phyloP scores from a whole-genome alignment of 2,113 vertebrate genomes.

The Clarias magur region DNA sequence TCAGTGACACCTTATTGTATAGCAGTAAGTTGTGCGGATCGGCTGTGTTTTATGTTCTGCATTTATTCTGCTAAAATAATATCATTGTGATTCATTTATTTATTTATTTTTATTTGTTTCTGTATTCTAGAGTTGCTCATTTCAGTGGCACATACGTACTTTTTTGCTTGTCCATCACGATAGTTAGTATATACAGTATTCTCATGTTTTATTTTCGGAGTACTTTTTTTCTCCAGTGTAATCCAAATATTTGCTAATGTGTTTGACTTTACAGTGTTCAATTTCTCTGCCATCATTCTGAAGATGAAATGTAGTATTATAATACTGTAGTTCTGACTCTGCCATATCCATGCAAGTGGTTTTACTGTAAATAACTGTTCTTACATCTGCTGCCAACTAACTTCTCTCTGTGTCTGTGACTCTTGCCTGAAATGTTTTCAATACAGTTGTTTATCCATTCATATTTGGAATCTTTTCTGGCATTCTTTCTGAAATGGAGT shows the following conservation, averaged over 20 bases:
- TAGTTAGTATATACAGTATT: background rate
- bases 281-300: background rate
- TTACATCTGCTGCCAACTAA: background rate
- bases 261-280: background rate
- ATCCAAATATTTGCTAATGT: background rate
- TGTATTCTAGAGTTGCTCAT: background rate
- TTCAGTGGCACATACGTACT: background rate
- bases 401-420: background rate
- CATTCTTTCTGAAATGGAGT: background rate
- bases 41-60: background rate
- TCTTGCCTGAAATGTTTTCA: background rate
- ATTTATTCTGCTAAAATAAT: background rate
- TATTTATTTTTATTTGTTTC: background rate
- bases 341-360: background rate
- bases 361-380: background rate
- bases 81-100: background rate
- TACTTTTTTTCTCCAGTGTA: background rate
- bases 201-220: background rate
- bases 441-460: background rate
- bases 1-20: background rate
- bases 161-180: background rate
- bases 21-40: background rate
- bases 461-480: background rate
- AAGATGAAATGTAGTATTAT: background rate
- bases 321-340: background rate